Conservation (phyloP, 2,113 vertebrate genomes). For the Gallinago paraguaiae region DNA sequence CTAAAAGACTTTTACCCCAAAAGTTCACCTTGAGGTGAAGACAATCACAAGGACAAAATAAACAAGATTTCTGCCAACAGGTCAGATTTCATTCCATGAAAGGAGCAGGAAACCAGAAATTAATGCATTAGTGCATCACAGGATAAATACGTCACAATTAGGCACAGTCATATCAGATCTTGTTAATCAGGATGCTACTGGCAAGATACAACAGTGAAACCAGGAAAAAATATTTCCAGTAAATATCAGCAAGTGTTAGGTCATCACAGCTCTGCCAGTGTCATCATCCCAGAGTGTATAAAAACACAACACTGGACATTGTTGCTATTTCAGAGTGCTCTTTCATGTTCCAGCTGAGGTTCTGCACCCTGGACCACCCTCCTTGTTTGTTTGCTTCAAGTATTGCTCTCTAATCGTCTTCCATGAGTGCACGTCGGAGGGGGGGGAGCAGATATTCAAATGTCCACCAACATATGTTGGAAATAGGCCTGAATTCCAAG, state of each 20-base stretch:
- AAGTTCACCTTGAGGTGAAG: not conserved
- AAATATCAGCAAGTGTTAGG: not conserved
- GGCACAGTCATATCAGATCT: rapidly evolving
- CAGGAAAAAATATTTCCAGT: not conserved
- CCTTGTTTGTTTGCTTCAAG: not conserved
- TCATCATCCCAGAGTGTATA: not conserved
- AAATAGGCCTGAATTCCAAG: not conserved
- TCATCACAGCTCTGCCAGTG: not conserved
- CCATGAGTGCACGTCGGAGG: not conserved
- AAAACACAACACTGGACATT: not conserved
- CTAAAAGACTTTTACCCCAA: not conserved
- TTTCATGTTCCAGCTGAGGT: not conserved
- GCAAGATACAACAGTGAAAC: not conserved
- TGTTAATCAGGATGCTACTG: not conserved
- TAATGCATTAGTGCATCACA: not conserved
- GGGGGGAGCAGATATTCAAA: not conserved
- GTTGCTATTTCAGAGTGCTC: not conserved
- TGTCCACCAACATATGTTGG: not conserved
- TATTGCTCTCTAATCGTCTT: not conserved
- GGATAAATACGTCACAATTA: not conserved
- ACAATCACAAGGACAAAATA: not conserved
- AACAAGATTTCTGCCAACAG: not conserved
- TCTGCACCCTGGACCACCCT: not conserved
- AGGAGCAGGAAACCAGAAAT: not conserved
- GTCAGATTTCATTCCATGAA: not conserved